Evolutionary conservation across 2,797 vertebrate genomes (phyloP).

Genomic region (Hipposideros larvatus): DNA sequence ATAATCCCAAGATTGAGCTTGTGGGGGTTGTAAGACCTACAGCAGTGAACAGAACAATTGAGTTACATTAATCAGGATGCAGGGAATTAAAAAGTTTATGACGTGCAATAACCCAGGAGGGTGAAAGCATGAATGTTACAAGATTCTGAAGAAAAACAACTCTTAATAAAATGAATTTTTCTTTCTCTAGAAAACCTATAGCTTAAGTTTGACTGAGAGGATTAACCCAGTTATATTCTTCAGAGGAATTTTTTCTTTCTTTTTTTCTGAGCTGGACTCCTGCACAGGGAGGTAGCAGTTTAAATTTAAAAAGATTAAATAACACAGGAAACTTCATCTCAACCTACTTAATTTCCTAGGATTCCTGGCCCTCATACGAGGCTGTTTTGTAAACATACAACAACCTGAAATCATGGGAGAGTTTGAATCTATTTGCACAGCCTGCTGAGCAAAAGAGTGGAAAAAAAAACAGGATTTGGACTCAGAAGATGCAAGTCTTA

Average conservation of each 20-base stretch:
- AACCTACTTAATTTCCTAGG: conserved; percentile 82
- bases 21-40: neutral
- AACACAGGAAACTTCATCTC: conserved; percentile 64
- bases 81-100: conserved; percentile 49
- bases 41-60: neutral
- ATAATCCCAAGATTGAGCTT: neutral
- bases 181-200: conserved; percentile 35
- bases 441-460: neutral
- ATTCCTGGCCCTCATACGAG: conserved; percentile 63
- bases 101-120: neutral
- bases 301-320: conserved; percentile 77
- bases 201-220: conserved; percentile 58
- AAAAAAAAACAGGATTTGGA: neutral
- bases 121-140: neutral
- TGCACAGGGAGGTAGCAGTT: conserved; percentile 58
- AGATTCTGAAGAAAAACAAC: neutral
- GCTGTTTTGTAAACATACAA: conserved; percentile 34
- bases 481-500: neutral
- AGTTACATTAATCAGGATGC: neutral
- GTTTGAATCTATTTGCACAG: neutral
- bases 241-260: neutral
- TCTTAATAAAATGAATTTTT: conserved; percentile 60
- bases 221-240: conserved; percentile 65
- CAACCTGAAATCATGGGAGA: neutral
- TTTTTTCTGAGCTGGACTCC: conserved; percentile 16